Percentiles rank a stretch among this genome's conserved stretches.
These are phyloP conservation scores for Drosophila tristis DNA, from an alignment of 1,140 invertebrate genomes.

Conservation along the genomic window DNA sequence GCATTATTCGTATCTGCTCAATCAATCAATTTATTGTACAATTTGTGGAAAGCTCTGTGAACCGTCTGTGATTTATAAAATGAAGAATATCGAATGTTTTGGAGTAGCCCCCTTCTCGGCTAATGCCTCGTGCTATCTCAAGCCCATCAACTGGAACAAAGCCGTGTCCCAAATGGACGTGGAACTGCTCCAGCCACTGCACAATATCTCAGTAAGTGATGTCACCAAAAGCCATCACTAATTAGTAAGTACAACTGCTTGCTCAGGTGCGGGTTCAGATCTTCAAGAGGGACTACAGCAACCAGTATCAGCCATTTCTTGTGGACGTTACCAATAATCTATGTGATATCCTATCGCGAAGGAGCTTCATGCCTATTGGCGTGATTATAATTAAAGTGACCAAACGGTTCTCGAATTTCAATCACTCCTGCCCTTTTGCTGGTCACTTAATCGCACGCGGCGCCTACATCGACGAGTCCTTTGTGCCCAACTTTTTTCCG, in stretches of 20 bases:
- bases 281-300: constrained; percentile 40
- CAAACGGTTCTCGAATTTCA: constrained; percentile 31
- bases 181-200: constrained; percentile 17
- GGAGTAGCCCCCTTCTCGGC: neutral
- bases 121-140: constrained; percentile 33
- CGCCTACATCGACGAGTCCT: constrained; percentile 11
- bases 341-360: constrained; percentile 22
- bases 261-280: constrained; percentile 2
- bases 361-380: constrained; percentile 27
- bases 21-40: too few species aligned
- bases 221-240: neutral
- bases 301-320: constrained; percentile 54
- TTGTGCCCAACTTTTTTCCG: constrained; percentile 22
- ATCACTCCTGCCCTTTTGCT: constrained; percentile 42
- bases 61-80: constrained; percentile 31
- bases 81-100: constrained; percentile 37
- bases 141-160: constrained; percentile 49
- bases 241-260: too few species aligned
- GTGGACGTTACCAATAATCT: constrained; percentile 28
- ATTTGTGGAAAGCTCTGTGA: constrained; percentile 16
- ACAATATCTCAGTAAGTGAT: constrained; percentile 38
- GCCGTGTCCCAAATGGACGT: constrained; percentile 40
- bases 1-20: too few species aligned
- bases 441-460: constrained; percentile 29
- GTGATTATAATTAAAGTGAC: neutral